These are phyloP conservation scores for Neocloeon triangulifer DNA, from an alignment of 1,140 invertebrate genomes.

Conservation along the genomic window DNA sequence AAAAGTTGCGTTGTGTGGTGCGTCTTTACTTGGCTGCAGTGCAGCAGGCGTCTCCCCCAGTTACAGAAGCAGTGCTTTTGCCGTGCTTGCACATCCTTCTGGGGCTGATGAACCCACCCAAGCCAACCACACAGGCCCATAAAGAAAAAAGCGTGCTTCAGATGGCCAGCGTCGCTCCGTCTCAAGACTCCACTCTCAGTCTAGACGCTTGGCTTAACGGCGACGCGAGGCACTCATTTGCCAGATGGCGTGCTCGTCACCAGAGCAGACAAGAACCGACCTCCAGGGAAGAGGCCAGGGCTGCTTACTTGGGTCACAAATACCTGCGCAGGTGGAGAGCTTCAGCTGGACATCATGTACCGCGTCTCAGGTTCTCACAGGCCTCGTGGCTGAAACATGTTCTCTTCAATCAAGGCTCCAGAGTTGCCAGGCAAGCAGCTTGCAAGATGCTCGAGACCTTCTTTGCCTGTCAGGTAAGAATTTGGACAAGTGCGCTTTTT, in stretches of 20 bases:
- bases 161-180: slow-evolving; percentile 22
- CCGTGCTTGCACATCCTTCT: slow-evolving; percentile 71
- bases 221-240: slow-evolving; percentile 44
- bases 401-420: slow-evolving; percentile 75
- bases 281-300: slow-evolving; percentile 20
- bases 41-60: slow-evolving; percentile 43
- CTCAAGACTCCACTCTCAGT: slow-evolving; percentile 38
- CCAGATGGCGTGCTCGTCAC: slow-evolving; percentile 40
- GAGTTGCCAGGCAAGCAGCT: slow-evolving; percentile 66
- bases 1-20: slow-evolving; percentile 68
- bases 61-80: slow-evolving; percentile 52
- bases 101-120: slow-evolving; percentile 45
- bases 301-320: slow-evolving; percentile 46
- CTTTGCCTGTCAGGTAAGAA: slow-evolving; percentile 36
- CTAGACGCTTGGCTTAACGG: slow-evolving; percentile 64
- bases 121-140: slow-evolving; percentile 26
- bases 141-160: slow-evolving; percentile 27
- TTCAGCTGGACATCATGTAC: too few relatives aligned
- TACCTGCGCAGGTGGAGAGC: slow-evolving; percentile 42
- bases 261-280: too few relatives aligned
- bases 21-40: slow-evolving; percentile 55
- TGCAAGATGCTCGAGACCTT: slow-evolving; percentile 72
- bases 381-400: slow-evolving; percentile 71
- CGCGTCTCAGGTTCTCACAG: slow-evolving; percentile 27
- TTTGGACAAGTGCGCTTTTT: too few relatives aligned